phyloP scores from a whole-genome alignment of 2,797 vertebrate species.

The Cryptoprocta ferox region DNA sequence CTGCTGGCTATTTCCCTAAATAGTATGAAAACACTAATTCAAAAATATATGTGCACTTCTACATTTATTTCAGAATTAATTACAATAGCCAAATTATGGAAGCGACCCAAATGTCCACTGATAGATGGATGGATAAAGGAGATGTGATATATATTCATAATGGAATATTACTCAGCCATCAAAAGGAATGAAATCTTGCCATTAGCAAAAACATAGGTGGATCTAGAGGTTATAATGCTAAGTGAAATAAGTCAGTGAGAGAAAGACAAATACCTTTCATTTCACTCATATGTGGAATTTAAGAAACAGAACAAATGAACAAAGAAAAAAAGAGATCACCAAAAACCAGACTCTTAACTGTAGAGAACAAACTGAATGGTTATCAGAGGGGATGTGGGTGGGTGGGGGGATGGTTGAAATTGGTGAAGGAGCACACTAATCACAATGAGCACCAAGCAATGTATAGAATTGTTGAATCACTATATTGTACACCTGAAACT shows the following conservation, averaged over 20 bases:
- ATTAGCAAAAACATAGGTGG: neutral
- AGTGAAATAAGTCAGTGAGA: neutral
- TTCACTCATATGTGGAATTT: neutral
- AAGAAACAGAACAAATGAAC: neutral
- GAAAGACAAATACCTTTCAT: neutral
- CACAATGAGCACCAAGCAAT: neutral
- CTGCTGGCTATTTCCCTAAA: neutral
- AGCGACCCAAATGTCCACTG: neutral
- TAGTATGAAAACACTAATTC: neutral
- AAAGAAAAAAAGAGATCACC: neutral
- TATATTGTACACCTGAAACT: neutral
- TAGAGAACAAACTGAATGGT: neutral
- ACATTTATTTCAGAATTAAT: neutral
- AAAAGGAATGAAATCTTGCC: neutral
- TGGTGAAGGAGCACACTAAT: neutral
- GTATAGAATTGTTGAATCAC: neutral
- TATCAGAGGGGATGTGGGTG: neutral
- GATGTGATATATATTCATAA: neutral
- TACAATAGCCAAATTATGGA: neutral
- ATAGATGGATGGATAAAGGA: neutral
- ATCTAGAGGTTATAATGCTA: neutral
- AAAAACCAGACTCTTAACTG: neutral
- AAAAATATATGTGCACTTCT: neutral
- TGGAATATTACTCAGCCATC: neutral
- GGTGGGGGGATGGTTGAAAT: neutral